phyloP scores from a whole-genome alignment of 2,113 vertebrate species.

The Narcine bancroftii region DNA sequence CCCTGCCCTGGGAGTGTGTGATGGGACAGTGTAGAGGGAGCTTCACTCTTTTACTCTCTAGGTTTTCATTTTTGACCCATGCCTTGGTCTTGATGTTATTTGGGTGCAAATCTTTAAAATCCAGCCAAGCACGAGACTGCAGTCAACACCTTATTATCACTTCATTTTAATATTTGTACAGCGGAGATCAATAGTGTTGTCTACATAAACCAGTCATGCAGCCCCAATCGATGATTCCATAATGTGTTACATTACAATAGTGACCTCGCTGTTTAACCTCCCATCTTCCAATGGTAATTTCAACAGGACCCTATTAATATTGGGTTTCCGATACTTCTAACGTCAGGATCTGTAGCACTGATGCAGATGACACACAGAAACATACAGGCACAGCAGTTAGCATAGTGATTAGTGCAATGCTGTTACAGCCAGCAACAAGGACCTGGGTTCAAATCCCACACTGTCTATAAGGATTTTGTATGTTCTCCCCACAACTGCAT shows the following conservation, averaged over 20 bases:
- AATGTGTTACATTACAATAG: slow-evolving; percentile 34
- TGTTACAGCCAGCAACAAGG: no score
- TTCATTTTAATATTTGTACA: slow-evolving; percentile 33
- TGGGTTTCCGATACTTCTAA: not conserved
- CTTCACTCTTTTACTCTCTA: no score
- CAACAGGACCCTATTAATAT: not conserved
- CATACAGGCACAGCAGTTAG: no score
- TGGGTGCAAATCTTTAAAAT: not conserved
- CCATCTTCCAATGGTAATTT: slow-evolving; percentile 23
- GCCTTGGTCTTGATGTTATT: not conserved
- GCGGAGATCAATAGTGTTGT: slow-evolving; percentile 1
- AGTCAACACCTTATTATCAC: slow-evolving; percentile 3
- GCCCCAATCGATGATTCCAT: not conserved
- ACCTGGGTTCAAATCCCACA: no score
- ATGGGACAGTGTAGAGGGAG: no score
- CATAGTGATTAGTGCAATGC: no score
- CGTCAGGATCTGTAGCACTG: not conserved
- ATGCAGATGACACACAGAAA: not conserved
- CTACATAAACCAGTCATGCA: slow-evolving; percentile 2
- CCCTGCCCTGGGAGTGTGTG: no score
- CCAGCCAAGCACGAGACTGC: not conserved
- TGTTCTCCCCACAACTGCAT: no score
- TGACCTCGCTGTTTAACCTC: slow-evolving; percentile 27
- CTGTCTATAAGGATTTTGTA: no score
- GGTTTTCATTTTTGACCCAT: not conserved